Base-by-base conservation (phyloP, 2,113 vertebrate species). In the Paramormyrops kingsleyae region DNA sequence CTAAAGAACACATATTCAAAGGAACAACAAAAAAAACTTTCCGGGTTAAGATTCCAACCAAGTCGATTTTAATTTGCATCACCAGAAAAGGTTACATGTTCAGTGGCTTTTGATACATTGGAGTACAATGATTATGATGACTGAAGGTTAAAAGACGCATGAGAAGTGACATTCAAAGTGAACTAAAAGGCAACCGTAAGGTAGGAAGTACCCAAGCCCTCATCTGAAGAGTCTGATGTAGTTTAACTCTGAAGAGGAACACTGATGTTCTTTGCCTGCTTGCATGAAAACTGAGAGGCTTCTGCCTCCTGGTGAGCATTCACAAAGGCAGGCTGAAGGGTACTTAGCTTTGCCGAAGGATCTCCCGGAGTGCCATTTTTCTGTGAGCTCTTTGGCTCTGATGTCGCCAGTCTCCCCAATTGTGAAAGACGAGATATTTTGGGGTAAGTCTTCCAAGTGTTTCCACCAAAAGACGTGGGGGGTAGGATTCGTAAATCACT, bases 41-140 rank as follows among this genome's bases (percentile, higher is more conserved):
- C 77, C 0, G 44, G 4, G 21, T 84, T 44, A 24, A n/a, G 24
- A 80, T 77, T 84, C 21, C 80, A 47, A 83, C 42, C 46, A 47
- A 84, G 83, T 4, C 9, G 2, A 83, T 84, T 84, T 84, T 84
- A 84, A 84, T 84, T 84, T 84, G 46, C 83, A 84, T 46, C 83
- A 84, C 44, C 44, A 84, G 39, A 84, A 47, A 44, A 84, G 83
- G 35, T 84, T 80, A 35, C 35, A 47, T 46, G 44, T 46, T 84
- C 42, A 84, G 44, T 47, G 21, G 83, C 15, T 24, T 47, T n/a
- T 84, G 21, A 84, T 84, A 84, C 83, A 47, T 47, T 84, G 4
- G 17, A 42, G 35, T 80, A 80, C 35, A 77, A 9, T 84, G 83
- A 46, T n/a, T 83, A 44, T 8, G 44, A 47, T 19, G 42, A 47